These are phyloP conservation scores for Spilogale gracilis DNA, from an alignment of 2,113 vertebrate species.

Conservation along the genomic window DNA sequence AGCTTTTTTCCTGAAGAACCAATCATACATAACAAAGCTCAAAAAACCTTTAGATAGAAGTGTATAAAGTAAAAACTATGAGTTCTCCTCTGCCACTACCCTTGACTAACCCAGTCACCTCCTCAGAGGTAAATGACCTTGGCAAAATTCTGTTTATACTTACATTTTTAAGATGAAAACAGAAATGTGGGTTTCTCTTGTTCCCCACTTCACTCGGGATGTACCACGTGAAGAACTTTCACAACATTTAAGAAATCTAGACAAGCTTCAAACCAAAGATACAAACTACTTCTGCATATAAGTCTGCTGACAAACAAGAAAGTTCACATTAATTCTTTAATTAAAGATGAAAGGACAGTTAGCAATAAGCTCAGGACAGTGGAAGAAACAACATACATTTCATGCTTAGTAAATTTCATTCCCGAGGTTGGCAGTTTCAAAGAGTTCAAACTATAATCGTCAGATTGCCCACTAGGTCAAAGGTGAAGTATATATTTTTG, in stretches of 20 bases:
- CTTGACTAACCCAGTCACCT: neutral
- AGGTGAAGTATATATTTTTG: neutral
- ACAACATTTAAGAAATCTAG: conserved; percentile 17
- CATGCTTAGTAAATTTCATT: conserved; percentile 33
- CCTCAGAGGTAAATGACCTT: neutral
- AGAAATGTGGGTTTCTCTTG: neutral
- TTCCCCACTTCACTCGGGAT: neutral
- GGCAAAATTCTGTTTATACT: neutral
- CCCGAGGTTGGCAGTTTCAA: neutral
- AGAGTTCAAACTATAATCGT: neutral
- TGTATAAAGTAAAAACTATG: neutral
- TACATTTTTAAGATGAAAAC: neutral
- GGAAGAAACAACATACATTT: conserved; percentile 7
- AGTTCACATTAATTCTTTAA: conserved; percentile 40
- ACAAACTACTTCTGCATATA: neutral
- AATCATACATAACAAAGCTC: neutral
- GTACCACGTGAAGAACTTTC: neutral
- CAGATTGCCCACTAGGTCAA: neutral
- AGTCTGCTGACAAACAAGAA: neutral
- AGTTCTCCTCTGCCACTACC: neutral
- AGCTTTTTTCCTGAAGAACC: neutral
- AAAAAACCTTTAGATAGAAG: neutral
- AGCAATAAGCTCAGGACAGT: neutral
- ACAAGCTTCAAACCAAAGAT: conserved; percentile 29
- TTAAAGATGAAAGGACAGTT: conserved; percentile 15